Conservation (phyloP, 2,797 vertebrate species). For the Hippopotamyrus pictus region DNA sequence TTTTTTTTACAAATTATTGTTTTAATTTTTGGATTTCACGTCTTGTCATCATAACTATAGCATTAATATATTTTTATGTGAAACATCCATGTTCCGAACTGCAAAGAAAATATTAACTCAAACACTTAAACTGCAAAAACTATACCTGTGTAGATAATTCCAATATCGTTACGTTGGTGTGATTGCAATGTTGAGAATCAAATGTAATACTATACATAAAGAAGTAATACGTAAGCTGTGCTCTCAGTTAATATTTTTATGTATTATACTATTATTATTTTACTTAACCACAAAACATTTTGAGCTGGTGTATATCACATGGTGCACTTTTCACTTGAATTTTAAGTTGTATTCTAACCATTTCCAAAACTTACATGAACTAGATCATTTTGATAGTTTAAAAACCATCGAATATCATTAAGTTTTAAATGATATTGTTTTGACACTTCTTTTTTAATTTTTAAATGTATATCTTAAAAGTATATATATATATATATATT, state of each 20-base stretch:
- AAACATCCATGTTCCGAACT: neutral
- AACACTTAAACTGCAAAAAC: neutral
- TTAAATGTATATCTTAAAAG: neutral
- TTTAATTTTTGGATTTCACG: neutral
- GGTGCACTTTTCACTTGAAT: neutral
- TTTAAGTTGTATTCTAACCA: neutral
- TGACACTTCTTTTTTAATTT: neutral
- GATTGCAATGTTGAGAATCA: neutral
- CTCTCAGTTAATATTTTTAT: neutral
- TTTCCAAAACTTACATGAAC: neutral
- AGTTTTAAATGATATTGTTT: neutral
- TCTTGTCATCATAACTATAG: neutral
- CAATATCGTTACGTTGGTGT: neutral
- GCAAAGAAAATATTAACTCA: slow-evolving; percentile 1
- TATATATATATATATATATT: neutral
- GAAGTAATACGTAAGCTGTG: neutral
- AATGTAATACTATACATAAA: neutral
- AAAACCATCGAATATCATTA: neutral
- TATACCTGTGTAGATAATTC: neutral
- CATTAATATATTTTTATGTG: neutral
- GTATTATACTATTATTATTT: neutral
- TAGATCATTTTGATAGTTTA: neutral
- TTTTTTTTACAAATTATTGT: neutral
- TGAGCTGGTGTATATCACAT: neutral
- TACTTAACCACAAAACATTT: neutral